Evolutionary conservation across 2,113 vertebrate species (phyloP), one percentile per base, ranked within the genome.

Genomic region (Xiphias gladius): DNA sequence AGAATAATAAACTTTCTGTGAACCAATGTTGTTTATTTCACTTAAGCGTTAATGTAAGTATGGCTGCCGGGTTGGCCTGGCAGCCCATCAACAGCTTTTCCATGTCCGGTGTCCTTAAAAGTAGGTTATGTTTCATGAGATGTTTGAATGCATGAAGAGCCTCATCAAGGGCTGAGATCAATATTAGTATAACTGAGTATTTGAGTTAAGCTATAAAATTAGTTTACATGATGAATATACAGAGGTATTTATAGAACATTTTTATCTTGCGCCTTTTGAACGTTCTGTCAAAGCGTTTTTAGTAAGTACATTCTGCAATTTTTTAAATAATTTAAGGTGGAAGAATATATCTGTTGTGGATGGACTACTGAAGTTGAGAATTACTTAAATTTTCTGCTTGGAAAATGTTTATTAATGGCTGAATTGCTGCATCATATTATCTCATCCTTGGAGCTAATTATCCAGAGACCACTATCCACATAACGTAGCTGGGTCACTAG

Each of bases 361-460:
- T 43, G 6, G 39, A 39, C 14, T 13, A 30, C 2, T 22, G 28
- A 13, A 4, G 28, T 7, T 75, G 11, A 63, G 6, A 73, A 58
- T 32, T 1, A 50, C 70, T 5, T 35, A 28, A 26, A 61, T 61
- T 9, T 46, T n/a, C 4, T 2, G 1, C 7, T 6, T 55, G 12
- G 3, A 48, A 41, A 69, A 64, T 28, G 16, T 67, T 65, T 50
- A 66, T 54, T 59, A 68, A 30, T 28, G 13, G 22, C 35, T 55
- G 11, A 62, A 37, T 7, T 55, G 1, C 58, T 72, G n/a, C 5
- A 19, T 50, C 16, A 14, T 39, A 1, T 32, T 46, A 20, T 37
- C 22, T 61, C 7, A 62, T 68, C 64, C 65, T 65, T 39, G 39
- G 52, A 43, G 39, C n/a, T 79, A 68, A 72, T 88, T 81, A 86